A percentile compares a stretch with the other conserved stretches of the same genome.
phyloP scores from a whole-genome alignment of 2,797 vertebrate species.

The Sarcoramphus papa region DNA sequence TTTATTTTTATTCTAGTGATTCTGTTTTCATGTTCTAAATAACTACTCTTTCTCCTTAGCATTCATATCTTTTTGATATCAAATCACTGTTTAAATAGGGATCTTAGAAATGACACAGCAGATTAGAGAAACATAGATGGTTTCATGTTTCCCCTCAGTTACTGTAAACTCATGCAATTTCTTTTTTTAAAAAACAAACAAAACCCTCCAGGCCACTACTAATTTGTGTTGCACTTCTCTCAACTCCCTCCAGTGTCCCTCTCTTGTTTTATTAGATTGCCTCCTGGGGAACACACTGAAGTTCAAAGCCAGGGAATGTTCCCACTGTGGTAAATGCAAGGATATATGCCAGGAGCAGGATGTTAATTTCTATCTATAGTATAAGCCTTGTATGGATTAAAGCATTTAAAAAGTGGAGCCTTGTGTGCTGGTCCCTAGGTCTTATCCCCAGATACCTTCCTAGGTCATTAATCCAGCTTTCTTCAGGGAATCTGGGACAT shows the following conservation, averaged over 20 bases:
- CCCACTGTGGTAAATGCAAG: not conserved
- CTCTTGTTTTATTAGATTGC: conserved; percentile 22
- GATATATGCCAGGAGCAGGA: not conserved
- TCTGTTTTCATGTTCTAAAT: not conserved
- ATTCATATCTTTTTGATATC: not conserved
- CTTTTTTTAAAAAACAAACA: not conserved
- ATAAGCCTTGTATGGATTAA: not conserved
- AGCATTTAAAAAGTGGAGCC: not conserved
- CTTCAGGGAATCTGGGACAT: not conserved
- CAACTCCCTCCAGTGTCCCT: not conserved
- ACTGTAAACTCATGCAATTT: not conserved
- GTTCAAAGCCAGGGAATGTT: conserved; percentile 44
- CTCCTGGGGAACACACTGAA: not conserved
- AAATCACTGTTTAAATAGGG: not conserved
- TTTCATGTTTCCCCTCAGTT: not conserved
- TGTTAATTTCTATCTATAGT: not conserved
- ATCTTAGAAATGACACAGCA: not conserved
- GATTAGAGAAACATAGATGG: not conserved
- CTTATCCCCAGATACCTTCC: not conserved
- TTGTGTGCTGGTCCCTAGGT: not conserved
- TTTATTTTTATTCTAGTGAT: not conserved
- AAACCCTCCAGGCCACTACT: not conserved
- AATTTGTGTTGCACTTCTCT: conserved; percentile 2
- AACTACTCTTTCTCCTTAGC: not conserved
- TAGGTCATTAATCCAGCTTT: not conserved